phyloP scores from a whole-genome alignment of 2,888 invertebrate species.

The Drosophila merina region DNA sequence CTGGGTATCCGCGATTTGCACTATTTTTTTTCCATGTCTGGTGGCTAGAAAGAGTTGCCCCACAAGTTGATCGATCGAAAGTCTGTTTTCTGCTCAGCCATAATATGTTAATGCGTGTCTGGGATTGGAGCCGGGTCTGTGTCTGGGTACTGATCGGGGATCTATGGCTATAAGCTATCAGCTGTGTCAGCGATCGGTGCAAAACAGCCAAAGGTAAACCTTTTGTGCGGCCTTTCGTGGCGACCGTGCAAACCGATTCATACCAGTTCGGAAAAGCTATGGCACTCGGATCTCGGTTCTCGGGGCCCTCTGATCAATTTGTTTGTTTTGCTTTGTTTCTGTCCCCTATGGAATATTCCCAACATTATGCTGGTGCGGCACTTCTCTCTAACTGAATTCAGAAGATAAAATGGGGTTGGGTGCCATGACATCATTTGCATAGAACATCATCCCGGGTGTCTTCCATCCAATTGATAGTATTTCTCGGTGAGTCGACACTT shows the following conservation, averaged over 20 bases:
- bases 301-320: constrained; percentile 50
- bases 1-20: constrained; percentile 25
- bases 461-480: constrained; percentile 30
- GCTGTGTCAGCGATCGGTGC: constrained; percentile 8
- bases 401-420: constrained; percentile 4
- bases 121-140: constrained; percentile 11
- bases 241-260: constrained; percentile 21
- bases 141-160: constrained; percentile 8
- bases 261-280: constrained; percentile 23
- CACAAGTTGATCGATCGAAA: constrained; percentile 47
- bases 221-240: constrained; percentile 25
- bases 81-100: constrained; percentile 31
- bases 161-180: constrained; percentile 16
- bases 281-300: constrained; percentile 10
- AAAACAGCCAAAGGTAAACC: constrained; percentile 19
- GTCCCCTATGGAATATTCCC: constrained; percentile 62
- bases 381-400: constrained; percentile 9
- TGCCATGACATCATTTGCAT: constrained; percentile 69
- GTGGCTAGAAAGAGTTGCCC: constrained; percentile 18
- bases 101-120: constrained; percentile 42
- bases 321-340: constrained; percentile 36
- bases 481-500: constrained; percentile 37
- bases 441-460: constrained; percentile 15
- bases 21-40: constrained; percentile 26
- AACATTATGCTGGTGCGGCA: constrained; percentile 59